Conservation (phyloP, 2,888 invertebrate species). For the Epirrhoe alternata region DNA sequence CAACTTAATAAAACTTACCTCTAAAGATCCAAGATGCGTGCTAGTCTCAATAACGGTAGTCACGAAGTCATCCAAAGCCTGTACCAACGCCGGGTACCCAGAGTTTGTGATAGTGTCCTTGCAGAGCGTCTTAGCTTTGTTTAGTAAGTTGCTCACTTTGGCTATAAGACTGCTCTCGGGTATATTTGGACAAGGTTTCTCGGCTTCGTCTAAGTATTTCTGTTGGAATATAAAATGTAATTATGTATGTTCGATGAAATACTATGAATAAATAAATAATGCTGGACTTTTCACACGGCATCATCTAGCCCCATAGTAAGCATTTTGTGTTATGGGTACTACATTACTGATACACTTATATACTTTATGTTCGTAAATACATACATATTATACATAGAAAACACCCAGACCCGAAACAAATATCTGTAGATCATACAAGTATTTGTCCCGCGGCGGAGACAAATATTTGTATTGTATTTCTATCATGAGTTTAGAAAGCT, state of each 20-base stretch:
- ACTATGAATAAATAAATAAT: no score
- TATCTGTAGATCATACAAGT: no score
- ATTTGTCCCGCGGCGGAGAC: no score
- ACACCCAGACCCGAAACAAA: no score
- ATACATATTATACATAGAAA: no score
- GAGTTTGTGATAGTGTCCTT: constrained; percentile 85
- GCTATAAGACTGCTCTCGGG: constrained; percentile 66
- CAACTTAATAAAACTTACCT: constrained; percentile 72
- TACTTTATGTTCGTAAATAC: no score
- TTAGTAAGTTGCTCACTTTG: constrained; percentile 76
- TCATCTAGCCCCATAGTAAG: no score
- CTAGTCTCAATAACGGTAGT: constrained; percentile 88
- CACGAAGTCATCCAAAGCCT: constrained; percentile 87
- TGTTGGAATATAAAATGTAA: constrained; percentile 42
- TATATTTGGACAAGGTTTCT: constrained; percentile 58
- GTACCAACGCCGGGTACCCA: constrained; percentile 86
- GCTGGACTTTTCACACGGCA: no score
- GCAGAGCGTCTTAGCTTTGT: constrained; percentile 87
- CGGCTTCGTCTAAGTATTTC: constrained; percentile 77
- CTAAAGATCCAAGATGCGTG: constrained; percentile 87
- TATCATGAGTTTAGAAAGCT: no score
- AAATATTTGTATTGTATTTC: no score
- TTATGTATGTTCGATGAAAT: not conserved
- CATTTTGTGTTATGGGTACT: no score
- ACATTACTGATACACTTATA: no score